Evolutionary conservation across 2,113 vertebrate species (phyloP).

Genomic region (Dicerorhinus sumatrensis): DNA sequence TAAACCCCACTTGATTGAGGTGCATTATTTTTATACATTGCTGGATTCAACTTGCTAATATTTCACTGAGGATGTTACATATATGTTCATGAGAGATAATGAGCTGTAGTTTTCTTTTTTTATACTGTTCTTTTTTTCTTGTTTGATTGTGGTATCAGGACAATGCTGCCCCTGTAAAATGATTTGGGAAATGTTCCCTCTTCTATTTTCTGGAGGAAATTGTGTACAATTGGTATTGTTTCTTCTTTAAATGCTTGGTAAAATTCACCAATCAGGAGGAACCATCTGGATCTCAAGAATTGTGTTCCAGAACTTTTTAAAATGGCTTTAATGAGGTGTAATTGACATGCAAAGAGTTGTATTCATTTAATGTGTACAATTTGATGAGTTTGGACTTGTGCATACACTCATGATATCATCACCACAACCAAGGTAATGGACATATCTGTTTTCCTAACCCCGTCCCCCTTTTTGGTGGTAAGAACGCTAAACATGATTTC

Average conservation of each 20-base stretch:
- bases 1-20: neutral
- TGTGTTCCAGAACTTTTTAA: neutral
- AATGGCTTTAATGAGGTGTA: neutral
- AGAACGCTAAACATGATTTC: neutral
- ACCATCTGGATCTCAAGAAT: neutral
- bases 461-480: no score
- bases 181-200: neutral
- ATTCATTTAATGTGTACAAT: neutral
- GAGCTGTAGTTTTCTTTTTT: neutral
- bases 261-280: neutral
- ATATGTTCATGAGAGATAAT: neutral
- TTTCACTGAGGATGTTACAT: neutral
- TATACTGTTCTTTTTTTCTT: neutral
- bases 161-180: neutral
- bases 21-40: neutral
- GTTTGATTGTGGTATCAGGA: neutral
- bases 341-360: neutral
- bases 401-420: neutral
- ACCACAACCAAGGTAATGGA: neutral
- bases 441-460: neutral
- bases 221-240: neutral
- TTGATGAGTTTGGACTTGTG: neutral
- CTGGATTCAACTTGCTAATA: neutral
- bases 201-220: neutral
- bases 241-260: neutral